Evolutionary conservation across 2,888 invertebrate species (phyloP).

Genomic region (Andrena trimmerana): DNA sequence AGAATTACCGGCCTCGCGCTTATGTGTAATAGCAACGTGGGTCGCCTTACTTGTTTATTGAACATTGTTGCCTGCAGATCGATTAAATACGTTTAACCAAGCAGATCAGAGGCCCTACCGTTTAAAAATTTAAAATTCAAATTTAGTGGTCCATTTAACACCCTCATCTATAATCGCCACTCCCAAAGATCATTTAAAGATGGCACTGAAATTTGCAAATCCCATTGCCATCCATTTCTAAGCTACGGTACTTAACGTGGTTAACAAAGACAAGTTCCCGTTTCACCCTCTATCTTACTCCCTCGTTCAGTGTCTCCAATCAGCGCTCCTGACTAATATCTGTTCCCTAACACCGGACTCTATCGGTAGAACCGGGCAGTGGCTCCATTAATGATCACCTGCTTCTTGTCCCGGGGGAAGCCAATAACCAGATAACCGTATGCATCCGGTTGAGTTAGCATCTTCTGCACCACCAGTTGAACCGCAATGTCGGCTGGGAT

Average conservation of each 20-base stretch:
- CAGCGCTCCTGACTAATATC: background rate
- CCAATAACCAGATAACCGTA: conserved; percentile 73
- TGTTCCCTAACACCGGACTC: background rate
- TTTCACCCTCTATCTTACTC: too few species aligned
- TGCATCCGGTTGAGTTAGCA: conserved; percentile 59
- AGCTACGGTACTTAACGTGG: too few species aligned
- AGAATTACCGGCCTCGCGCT: conserved; percentile 13
- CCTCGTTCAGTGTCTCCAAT: background rate
- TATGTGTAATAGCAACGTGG: conserved; percentile 38
- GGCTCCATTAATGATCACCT: conserved; percentile 54
- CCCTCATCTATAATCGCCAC: background rate
- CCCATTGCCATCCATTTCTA: too few species aligned
- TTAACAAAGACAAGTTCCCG: too few species aligned
- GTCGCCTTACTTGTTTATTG: conserved; percentile 44
- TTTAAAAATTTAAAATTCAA: background rate
- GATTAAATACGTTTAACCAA: conserved; percentile 13
- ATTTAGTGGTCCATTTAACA: too few species aligned
- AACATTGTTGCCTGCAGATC: conserved; percentile 37
- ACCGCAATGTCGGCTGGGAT: conserved; percentile 68
- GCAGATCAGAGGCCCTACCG: background rate
- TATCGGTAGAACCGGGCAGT: background rate
- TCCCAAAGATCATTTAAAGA: background rate
- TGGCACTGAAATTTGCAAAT: too few species aligned
- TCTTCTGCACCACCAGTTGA: conserved; percentile 66
- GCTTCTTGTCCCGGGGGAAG: conserved; percentile 70